phyloP scores from a whole-genome alignment of 64 coral and sea anemone genomes.

The Catalaphyllia jardinei region DNA sequence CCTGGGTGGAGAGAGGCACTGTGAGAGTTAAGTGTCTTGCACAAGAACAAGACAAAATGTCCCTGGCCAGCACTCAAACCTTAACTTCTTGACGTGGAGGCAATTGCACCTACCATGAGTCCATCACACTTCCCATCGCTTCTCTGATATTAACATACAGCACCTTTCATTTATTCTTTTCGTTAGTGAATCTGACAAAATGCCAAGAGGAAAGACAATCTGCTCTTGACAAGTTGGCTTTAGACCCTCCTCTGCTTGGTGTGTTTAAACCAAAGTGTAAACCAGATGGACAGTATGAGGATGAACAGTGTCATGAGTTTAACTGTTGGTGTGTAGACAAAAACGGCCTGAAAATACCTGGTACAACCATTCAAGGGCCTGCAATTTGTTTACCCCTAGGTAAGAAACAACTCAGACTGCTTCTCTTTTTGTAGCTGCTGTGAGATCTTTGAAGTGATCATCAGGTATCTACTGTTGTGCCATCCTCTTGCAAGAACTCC shows the following conservation, averaged over 20 bases:
- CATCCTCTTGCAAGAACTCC: too few species aligned
- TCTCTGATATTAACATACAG: too few species aligned
- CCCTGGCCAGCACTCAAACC: too few species aligned
- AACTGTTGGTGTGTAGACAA: conserved; percentile 63
- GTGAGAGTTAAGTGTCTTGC: too few species aligned
- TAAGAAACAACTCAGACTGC: background rate
- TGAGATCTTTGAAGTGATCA: too few species aligned
- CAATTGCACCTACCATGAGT: too few species aligned
- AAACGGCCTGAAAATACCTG: conserved; percentile 17
- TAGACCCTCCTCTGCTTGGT: conserved; percentile 40
- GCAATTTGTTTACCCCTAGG: background rate
- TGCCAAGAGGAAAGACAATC: conserved; percentile 34
- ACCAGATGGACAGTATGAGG: conserved; percentile 54
- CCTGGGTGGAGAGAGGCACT: too few species aligned
- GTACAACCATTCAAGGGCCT: background rate
- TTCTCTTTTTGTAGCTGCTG: too few species aligned
- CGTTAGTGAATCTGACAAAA: conserved; percentile 50
- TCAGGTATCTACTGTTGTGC: too few species aligned
- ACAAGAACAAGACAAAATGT: too few species aligned
- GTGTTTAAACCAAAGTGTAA: conserved; percentile 50
- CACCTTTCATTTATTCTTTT: background rate
- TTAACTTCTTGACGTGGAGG: too few species aligned
- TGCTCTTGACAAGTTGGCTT: conserved; percentile 16
- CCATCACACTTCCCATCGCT: too few species aligned
- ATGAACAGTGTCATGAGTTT: conserved; percentile 37